Base-by-base conservation (phyloP, 1,140 invertebrate genomes). In the Drosophila grimshawi region DNA sequence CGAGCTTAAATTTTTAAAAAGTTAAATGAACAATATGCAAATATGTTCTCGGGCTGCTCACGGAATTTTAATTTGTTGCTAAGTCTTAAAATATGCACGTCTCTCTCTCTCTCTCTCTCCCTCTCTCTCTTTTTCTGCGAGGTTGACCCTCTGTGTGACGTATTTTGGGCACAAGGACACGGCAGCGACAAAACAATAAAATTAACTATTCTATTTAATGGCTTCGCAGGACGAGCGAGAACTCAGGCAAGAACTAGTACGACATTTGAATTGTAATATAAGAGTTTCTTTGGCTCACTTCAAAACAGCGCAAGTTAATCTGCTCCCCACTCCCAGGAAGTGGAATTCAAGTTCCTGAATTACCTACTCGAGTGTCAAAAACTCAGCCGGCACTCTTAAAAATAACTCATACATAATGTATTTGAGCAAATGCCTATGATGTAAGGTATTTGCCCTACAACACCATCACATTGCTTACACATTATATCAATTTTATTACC, bases 131-230 rank as follows among this genome's bases (percentile, higher is more conserved):
- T 1, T 19, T 1, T 19, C 19, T 19, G 19, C 11, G 27, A 39
- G 59, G n/a, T 62, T 67, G 85, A 88, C 80, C 85, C 80, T 86
- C 78, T 82, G 62, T 70, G 82, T 74, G 72, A 83, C 75, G 77
- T 77, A 80, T 88, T 85, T 78, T 51, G 48, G 56, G 81, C 19
- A 59, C 72, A 69, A 77, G 81, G 76, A 82, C 80, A 78, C 67
- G 51, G 48, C 49, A 56, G 60, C 72, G 64, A 43, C 39, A 55
- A 63, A 78, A 88, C 85, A 89, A 88, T 88, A 89, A 88, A 88
- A 88, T 88, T 89, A 88, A 85, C 89, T 88, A 88, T 88, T 89
- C 85, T 76, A 88, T 85, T 89, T 89, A 88, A 88, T 88, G 85
- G 85, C 74, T 52, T 55, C 73, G 83, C 79, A 83, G 77, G 80